These are phyloP conservation scores for Zygogramma bicolorata DNA, from an alignment of 2,888 invertebrate genomes.

Conservation along the genomic window DNA sequence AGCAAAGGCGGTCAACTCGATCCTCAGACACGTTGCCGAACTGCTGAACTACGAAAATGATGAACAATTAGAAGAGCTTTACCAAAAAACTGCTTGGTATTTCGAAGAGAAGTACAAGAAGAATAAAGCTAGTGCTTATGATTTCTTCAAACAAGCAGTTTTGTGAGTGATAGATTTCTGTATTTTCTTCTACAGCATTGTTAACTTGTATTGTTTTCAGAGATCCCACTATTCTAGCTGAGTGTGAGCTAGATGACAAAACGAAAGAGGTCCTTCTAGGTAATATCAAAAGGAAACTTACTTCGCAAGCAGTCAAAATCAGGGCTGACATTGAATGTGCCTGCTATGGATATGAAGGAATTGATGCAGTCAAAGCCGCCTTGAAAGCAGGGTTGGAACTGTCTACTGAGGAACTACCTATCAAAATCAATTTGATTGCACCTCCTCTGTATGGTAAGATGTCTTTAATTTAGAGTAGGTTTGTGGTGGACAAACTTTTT, in stretches of 20 bases:
- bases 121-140: slow-evolving; percentile 95
- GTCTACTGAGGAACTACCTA: slow-evolving; percentile 93
- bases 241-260: slow-evolving; percentile 92
- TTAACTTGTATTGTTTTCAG: slow-evolving; percentile 68
- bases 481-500: too few species aligned
- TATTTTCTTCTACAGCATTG: background rate
- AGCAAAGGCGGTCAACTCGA: slow-evolving; percentile 98
- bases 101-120: slow-evolving; percentile 98
- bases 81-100: slow-evolving; percentile 96
- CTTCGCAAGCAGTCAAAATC: slow-evolving; percentile 97
- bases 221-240: slow-evolving; percentile 94
- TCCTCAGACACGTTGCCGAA: slow-evolving; percentile 97
- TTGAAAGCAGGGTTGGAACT: slow-evolving; percentile 89
- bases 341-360: slow-evolving; percentile 97
- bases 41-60: slow-evolving; percentile 91
- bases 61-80: slow-evolving; percentile 94
- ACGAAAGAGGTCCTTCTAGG: slow-evolving; percentile 92
- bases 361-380: slow-evolving; percentile 97
- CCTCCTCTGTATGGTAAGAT: slow-evolving; percentile 87
- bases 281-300: slow-evolving; percentile 95
- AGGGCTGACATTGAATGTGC: slow-evolving; percentile 93
- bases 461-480: too few species aligned
- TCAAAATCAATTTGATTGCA: slow-evolving; percentile 98
- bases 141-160: slow-evolving; percentile 98
- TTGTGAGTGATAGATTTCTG: slow-evolving; percentile 48